Base-by-base conservation (phyloP, 2,113 vertebrate genomes). In the Lycaon pictus region DNA sequence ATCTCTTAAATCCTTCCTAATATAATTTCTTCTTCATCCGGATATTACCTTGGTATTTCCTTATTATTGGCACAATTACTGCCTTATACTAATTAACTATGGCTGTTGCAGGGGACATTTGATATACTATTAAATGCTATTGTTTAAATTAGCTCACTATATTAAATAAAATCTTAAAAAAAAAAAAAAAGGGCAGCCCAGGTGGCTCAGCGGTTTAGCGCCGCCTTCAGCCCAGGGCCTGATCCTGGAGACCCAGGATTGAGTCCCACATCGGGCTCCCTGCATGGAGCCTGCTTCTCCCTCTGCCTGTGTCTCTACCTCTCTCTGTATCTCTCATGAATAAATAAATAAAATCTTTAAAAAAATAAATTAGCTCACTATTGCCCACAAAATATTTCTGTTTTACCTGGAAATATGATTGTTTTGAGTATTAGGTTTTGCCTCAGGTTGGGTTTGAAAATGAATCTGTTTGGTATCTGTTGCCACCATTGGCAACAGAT, bases 1-100 rank as follows among this genome's bases (percentile, higher is more conserved):
- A 56, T 60, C 37, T 90, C 37, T 87, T 86, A 82, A 89, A 76
- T 74, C 6, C 8, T 89, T 92, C 80, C 32, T 81, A 20, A 60
- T 93, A 12, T 90, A 86, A 86, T 76, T 82, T 74, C 51, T 86
- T 27, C 65, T 86, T 89, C 23, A 63, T 79, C 90, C 56, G 60
- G 48, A 65, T 92, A 77, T 37, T 69, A 93, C 55, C 56, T 90
- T 95, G 58, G 51, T 93, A 4, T 90, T 95, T 90, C 53, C 56
- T 80, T 56, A 72, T 80, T 29, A 72, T 20, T 85, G 72, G 63
- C 93, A 85, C 71, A 90, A 60, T 93, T 85, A 63, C n/a, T 62
- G 43, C 43, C 77, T 89, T 71, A 89, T 37, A 84, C 55, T 89
- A 85, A 81, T 96, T 91, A 86, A 89, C 55, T 32, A 85, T 86